Base-by-base conservation (phyloP, 2,888 invertebrate genomes). In the Limnephilus marmoratus region DNA sequence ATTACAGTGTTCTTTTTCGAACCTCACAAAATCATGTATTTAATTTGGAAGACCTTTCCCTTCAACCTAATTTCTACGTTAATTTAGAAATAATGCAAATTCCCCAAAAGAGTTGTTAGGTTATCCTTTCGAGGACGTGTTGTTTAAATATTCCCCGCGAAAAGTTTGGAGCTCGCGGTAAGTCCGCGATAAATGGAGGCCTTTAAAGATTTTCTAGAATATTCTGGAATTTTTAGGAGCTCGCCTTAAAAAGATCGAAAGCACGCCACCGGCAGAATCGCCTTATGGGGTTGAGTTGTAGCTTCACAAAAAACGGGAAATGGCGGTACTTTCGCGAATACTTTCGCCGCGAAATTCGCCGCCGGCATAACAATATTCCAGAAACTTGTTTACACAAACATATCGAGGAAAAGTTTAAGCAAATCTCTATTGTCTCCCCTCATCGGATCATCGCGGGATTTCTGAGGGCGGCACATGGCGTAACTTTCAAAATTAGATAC, bases 401-500 rank as follows among this genome's bases (percentile, higher is more conserved):
- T 86, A 81, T 85, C 34, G 49, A 87, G 82, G 85, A 49, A 92
- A 92, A 90, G 49, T 92, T 53, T 41, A 92, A 89, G 82, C 86
- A 92, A 92, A 91, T 91, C 81, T 81, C 90, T 29, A 68, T 49
- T 68, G 68, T 68, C 83, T 85, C 82, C 89, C 82, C 49, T 81
- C 53, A 82, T 81, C 82, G 86, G 91, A 90, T 92, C 90, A 90
- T 90, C 31, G 49, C 53, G 81, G 85, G 80, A 85, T 82, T 90
- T 80, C 90, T 34, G 86, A 92, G 37, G 83, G 88, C 89, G 89
- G 88, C 92, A 92, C 88, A 92, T 91, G 92, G 92, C 81, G 92
- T 85, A 91, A 92, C 90, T 91, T 92, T 92, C 91, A 90, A 93
- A 93, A 93, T 93, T 93, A 91, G 93, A 93, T 91, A 93, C 93